A percentile compares a stretch with the other conserved stretches of the same genome.
Conservation (phyloP, 2,797 vertebrate genomes). For the Tadarida brasiliensis region DNA sequence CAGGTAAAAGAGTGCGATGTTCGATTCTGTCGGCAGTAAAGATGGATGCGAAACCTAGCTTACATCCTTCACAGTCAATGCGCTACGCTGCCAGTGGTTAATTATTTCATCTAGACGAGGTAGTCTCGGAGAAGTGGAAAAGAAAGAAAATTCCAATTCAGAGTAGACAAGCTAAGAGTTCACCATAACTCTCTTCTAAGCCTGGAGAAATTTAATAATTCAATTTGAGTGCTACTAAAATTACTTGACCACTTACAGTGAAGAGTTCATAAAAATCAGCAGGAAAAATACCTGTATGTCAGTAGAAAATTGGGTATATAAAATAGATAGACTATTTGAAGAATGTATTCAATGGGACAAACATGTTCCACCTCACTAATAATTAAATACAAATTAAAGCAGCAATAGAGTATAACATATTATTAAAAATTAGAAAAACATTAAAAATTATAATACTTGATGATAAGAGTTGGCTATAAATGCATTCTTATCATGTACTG, state of each 20-base stretch:
- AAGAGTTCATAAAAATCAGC: background rate
- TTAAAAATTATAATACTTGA: background rate
- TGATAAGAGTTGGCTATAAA: background rate
- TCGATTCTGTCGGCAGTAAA: slow-evolving; percentile 29
- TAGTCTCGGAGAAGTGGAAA: slow-evolving; percentile 44
- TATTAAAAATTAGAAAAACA: background rate
- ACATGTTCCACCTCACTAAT: background rate
- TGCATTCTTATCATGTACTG: background rate
- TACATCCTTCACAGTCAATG: background rate
- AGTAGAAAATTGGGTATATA: background rate
- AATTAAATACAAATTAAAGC: background rate
- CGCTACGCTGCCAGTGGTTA: background rate
- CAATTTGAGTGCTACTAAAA: slow-evolving; percentile 56
- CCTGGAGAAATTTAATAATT: slow-evolving; percentile 14
- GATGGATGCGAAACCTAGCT: background rate
- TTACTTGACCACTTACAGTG: slow-evolving; percentile 23
- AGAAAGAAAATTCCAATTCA: slow-evolving; percentile 28
- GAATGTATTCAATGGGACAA: background rate
- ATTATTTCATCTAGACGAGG: slow-evolving; percentile 11
- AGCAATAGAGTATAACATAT: background rate
- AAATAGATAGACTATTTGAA: slow-evolving; percentile 13
- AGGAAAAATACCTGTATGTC: background rate
- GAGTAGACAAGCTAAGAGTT: background rate
- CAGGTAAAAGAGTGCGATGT: background rate
- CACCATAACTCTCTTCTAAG: background rate